A percentile compares a stretch with the other conserved stretches of the same genome.
Conservation (phyloP, 2,888 invertebrate species). For the Synergus umbraculus region DNA sequence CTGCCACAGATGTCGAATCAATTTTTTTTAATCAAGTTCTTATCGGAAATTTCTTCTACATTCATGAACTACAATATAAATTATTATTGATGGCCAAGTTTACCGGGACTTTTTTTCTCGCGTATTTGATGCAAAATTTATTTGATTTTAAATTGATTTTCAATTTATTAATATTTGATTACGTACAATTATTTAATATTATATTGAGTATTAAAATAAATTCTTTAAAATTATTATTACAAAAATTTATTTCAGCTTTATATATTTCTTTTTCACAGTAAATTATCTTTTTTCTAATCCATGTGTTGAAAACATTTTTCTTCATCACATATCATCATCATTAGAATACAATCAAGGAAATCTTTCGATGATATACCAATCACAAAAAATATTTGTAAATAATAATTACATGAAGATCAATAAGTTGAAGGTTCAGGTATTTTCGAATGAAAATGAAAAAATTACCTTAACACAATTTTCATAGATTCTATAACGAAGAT, state of each 20-base stretch:
- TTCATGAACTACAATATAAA: too few relatives aligned
- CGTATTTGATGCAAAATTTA: too few relatives aligned
- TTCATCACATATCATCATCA: too few relatives aligned
- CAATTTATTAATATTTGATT: too few relatives aligned
- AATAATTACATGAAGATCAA: too few relatives aligned
- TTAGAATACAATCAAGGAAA: neutral
- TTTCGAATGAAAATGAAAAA: neutral
- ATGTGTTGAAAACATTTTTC: neutral
- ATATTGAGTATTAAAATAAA: too few relatives aligned
- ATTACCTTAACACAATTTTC: neutral
- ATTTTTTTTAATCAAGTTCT: neutral
- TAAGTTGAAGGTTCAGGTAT: neutral
- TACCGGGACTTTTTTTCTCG: too few relatives aligned
- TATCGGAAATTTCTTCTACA: too few relatives aligned
- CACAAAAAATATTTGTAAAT: neutral
- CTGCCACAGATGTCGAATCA: neutral
- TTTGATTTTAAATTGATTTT: too few relatives aligned
- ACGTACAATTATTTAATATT: too few relatives aligned
- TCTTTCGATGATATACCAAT: neutral
- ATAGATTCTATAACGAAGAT: neutral
- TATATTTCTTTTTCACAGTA: neutral
- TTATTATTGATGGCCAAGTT: too few relatives aligned
- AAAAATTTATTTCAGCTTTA: neutral
- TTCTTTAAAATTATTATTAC: too few relatives aligned
- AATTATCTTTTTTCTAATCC: neutral